A percentile compares a stretch with the other conserved stretches of the same genome.
Conservation (phyloP, 2,888 invertebrate species). For the Drosophila mercatorum region DNA sequence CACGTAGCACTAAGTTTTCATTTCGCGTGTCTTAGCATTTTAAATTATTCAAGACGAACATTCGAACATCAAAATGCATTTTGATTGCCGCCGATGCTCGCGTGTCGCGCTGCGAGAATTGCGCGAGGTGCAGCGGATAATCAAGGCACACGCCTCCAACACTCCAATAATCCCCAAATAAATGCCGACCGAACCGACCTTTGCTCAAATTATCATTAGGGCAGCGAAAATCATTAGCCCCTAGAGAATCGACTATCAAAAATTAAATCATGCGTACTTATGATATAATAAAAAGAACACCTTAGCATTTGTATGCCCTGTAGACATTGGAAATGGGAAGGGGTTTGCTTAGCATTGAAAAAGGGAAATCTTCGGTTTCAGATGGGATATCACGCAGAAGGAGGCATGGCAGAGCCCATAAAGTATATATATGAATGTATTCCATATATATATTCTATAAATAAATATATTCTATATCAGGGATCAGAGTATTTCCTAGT, state of each 20-base stretch:
- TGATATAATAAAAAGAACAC: neutral
- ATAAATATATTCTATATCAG: too few species aligned
- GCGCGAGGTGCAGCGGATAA: conserved; percentile 24
- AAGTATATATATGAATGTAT: too few species aligned
- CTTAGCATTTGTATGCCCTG: neutral
- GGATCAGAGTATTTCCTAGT: too few species aligned
- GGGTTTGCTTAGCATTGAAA: too few species aligned
- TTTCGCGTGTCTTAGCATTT: conserved; percentile 63
- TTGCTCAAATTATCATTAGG: conserved; percentile 15
- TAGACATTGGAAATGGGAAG: too few species aligned
- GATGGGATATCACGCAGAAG: too few species aligned
- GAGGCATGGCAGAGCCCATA: too few species aligned
- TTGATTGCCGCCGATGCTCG: conserved; percentile 57
- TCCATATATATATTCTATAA: too few species aligned
- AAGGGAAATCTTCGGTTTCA: too few species aligned
- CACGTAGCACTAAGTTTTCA: conserved; percentile 49
- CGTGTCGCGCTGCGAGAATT: conserved; percentile 44
- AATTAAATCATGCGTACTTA: neutral
- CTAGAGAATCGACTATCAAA: neutral
- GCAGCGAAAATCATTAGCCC: neutral
- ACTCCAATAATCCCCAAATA: conserved; percentile 20
- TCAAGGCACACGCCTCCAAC: neutral
- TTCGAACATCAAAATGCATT: conserved; percentile 43
- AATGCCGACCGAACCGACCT: conserved; percentile 8
- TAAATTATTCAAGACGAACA: conserved; percentile 40